Base-by-base conservation (phyloP, 2,888 invertebrate genomes). In the Agrypnus murinus region DNA sequence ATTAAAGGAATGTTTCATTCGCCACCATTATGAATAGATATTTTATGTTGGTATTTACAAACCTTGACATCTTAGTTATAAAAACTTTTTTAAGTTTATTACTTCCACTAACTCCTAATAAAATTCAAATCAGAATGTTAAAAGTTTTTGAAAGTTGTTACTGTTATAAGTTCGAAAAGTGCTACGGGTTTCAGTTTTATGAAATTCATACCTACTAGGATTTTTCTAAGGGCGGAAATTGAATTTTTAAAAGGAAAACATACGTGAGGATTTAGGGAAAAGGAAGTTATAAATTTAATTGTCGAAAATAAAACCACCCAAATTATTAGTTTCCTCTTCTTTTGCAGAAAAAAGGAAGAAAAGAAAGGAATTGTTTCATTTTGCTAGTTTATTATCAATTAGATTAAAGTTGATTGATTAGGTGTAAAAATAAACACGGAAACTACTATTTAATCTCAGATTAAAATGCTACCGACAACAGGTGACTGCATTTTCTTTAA, bases 61-160 rank as follows among this genome's bases (percentile, higher is more conserved):
- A 45, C 50, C 43, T 66, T 59, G 66, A 59, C 66, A 58, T 59
- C 59, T 66, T 66, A 50, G 66, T 59, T 58, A 59, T 25, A 25
- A 25, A 59, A 66, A 66, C 19, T 66, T 66, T 66, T 66, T 59
- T 12, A 66, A 58, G 59, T 66, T 66, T 66, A 66, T 66, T 66
- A 58, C 66, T 57, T 66, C 59, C 58, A 66, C 66, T 66, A 66
- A 48, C 60, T 60, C 62, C 67, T 67, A 60, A 67, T 67, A 67
- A 67, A 67, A 67, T 67, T 67, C 67, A 67, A 67, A 67, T 67
- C 67, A 67, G 67, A 67, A 67, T 62, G 67, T 67, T 55, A 45
- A 66, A 66, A 66, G 58, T 66, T 66, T 66, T 66, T 66, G 66
- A 5, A 66, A 66, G 66, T 38, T 66, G 66, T 58, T 66, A 59